Evolutionary conservation across 2,888 invertebrate genomes (phyloP), one percentile per base, ranked within the genome.

Genomic region (Cheilosia variabilis): DNA sequence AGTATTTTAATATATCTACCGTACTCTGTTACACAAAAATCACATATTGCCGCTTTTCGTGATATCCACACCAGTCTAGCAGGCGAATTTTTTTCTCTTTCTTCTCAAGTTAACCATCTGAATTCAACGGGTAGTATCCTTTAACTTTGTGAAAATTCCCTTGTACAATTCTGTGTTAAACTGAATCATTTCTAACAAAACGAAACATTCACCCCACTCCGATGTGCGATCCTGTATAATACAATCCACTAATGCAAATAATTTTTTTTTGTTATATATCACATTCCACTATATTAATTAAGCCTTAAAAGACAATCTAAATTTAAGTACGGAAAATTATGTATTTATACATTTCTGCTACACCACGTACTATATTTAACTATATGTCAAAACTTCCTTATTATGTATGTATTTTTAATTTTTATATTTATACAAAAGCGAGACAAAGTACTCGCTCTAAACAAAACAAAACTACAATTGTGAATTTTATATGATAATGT

Each of bases 361-460:
- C 19, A 41, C 47, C 24, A 60, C 15, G 52, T 19, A 82, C 52
- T 60, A 65, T 80, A 76, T 79, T 50, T 71, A 55, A 63, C 37
- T 63, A 43, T 19, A 71, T n/a, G 55, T 50, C 52, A 34, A 34
- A 72, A 65, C 47, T 47, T 63, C 31, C 17, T 22, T 58, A 65
- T 76, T 65, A 65, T 50, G 27, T 65, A 65, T 50, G 27, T 60
- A 60, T 55, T 78, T 57, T 75, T 65, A 43, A 45, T 69, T 53
- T 63, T 60, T 55, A 55, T 63, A 52, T 68, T 68, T 84, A 78
- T 78, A 73, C 17, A 52, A 69, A 69, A 81, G 86, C 77, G 86
- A 86, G 80, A 76, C 41, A 79, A 62, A 17, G 65, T 17, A 86
- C 86, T 86, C 81, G 86, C 86, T 86, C 66, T 86, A 86, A 80